Evolutionary conservation across 2,888 invertebrate genomes (phyloP), one percentile per base, ranked within the genome.

Genomic region (Rosalia funebris): DNA sequence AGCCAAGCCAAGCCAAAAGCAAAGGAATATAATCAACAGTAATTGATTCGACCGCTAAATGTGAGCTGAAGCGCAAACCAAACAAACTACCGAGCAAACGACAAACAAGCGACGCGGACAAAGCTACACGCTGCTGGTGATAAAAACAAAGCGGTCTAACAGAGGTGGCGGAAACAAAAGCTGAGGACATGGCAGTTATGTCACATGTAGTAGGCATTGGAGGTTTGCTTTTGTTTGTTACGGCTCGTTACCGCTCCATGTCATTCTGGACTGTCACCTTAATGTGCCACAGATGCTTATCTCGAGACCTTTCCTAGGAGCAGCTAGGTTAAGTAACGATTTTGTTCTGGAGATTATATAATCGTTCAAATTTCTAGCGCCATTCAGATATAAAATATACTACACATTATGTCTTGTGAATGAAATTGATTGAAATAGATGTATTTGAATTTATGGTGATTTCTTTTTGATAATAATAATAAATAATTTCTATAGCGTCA

Each of bases 241-340:
- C 68, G 72, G 68, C 71, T 76, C 75, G 75, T 76, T 76, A 76
- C 65, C 58, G 60, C 65, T 66, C 62, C 65, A 65, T 63, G 71
- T 67, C 73, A 67, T 63, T 69, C 66, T 65, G 61, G 63, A 48
- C 63, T 73, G 74, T 73, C 71, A 68, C 70, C 65, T 73, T 70
- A 69, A 61, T 57, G 46, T 46, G 32, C 46, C 41, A 44, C 45
- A 62, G 55, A 62, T 57, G 25, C 16, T 42, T 53, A 42, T 53
- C 42, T 52, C 1, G 19, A 25, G 52, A 19, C 9, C 5, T 20
- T 20, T 10, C 31, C 2, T 11, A 11, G 14, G 31, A 50, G 25
- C 9, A 17, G 20, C 4, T 20, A 25, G n/a, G 19, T 32, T 48
- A 34, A 25, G 11, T 19, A 48, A 25, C 19, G 14, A 50, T n/a